Evolutionary conservation across 2,888 invertebrate genomes (phyloP).

Genomic region (Phengaris alcon): DNA sequence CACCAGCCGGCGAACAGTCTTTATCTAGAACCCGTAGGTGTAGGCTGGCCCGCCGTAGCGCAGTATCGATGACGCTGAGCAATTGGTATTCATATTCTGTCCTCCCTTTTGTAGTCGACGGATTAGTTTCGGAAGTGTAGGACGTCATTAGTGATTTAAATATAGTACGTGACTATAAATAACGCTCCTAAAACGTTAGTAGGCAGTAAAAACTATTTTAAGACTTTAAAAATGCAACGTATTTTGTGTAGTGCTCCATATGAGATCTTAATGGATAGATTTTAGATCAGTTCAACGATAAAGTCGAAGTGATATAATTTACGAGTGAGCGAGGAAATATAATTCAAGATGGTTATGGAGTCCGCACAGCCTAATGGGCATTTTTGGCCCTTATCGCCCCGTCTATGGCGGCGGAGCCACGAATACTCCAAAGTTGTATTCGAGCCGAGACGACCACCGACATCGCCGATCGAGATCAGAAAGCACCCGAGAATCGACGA

Average conservation of each 20-base stretch:
- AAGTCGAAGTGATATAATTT: slow-evolving; percentile 45
- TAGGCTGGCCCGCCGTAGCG: slow-evolving; percentile 35
- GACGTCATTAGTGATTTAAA: slow-evolving; percentile 43
- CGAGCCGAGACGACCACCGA: slow-evolving; percentile 66
- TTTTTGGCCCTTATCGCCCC: slow-evolving; percentile 72
- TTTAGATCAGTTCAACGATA: slow-evolving; percentile 48
- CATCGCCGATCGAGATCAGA: slow-evolving; percentile 61
- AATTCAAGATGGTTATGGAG: slow-evolving; percentile 71
- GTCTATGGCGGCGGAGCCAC: slow-evolving; percentile 70
- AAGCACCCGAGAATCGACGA: slow-evolving; percentile 48
- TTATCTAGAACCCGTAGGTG: slow-evolving; percentile 55
- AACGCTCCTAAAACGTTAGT: slow-evolving; percentile 7
- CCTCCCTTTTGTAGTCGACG: slow-evolving; percentile 50
- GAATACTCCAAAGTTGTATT: slow-evolving; percentile 74
- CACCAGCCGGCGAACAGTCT: slow-evolving; percentile 40
- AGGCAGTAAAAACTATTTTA: slow-evolving; percentile 10
- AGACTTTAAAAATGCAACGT: slow-evolving; percentile 5
- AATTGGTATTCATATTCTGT: slow-evolving; percentile 50
- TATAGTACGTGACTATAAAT: slow-evolving; percentile 26
- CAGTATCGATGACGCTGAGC: slow-evolving; percentile 48
- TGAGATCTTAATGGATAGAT: not conserved
- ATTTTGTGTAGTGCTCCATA: slow-evolving; percentile 11
- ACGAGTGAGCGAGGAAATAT: slow-evolving; percentile 27
- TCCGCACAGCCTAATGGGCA: slow-evolving; percentile 63
- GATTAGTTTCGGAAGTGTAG: slow-evolving; percentile 48